Conservation (phyloP, 2,888 invertebrate genomes). For the Sphaerophoria taeniata region DNA sequence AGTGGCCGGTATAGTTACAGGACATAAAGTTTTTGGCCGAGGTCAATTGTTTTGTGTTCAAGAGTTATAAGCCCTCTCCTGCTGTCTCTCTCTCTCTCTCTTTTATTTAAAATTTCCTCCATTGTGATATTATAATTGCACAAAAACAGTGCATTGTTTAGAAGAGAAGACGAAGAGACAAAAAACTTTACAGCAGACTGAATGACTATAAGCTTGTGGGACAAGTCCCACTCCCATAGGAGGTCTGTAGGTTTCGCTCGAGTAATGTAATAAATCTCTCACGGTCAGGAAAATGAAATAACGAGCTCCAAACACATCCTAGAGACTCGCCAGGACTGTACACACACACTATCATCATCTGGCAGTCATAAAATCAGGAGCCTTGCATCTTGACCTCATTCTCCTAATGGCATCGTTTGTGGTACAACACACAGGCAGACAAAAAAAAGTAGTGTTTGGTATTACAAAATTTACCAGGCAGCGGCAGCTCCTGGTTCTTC, state of each 20-base stretch:
- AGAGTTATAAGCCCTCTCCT: not conserved
- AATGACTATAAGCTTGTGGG: not conserved
- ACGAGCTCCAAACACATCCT: conserved; percentile 60
- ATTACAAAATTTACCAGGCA: conserved; percentile 50
- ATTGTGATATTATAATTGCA: too few species aligned
- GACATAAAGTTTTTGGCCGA: conserved; percentile 71
- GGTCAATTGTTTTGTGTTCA: conserved; percentile 65
- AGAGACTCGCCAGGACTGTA: conserved; percentile 12
- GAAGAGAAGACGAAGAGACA: too few species aligned
- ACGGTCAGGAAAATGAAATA: conserved; percentile 72
- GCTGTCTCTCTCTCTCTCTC: not conserved
- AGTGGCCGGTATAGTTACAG: conserved; percentile 64
- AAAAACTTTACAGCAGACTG: too few species aligned
- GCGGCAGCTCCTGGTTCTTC: not conserved
- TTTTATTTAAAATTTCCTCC: too few species aligned
- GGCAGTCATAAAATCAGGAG: conserved; percentile 70
- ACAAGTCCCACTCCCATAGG: not conserved
- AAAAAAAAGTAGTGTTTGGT: conserved; percentile 7
- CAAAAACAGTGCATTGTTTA: too few species aligned
- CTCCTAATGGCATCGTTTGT: conserved; percentile 63
- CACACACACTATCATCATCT: conserved; percentile 24
- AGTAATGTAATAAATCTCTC: conserved; percentile 67
- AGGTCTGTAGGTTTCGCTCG: conserved; percentile 22
- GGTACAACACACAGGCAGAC: not conserved
- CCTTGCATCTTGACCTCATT: too few species aligned